Evolutionary conservation across 2,113 vertebrate species (phyloP).

Genomic region (Campylomormyrus numenius): DNA sequence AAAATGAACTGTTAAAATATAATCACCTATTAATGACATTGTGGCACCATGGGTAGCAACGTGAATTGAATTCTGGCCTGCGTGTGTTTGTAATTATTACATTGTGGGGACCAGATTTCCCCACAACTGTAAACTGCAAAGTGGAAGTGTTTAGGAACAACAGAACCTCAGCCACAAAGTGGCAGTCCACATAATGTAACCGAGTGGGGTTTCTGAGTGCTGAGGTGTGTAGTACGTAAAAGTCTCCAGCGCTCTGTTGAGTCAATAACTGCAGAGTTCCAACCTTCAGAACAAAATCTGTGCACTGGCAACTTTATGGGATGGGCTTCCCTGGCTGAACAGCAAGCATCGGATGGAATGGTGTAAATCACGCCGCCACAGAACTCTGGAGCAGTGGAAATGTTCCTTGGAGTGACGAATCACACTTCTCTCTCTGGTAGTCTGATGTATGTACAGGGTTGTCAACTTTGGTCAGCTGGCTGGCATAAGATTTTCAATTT

Average conservation of each 20-base stretch:
- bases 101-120: background rate
- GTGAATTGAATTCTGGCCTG: background rate
- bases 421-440: background rate
- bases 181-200: background rate
- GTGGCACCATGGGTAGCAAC: background rate
- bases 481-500: background rate
- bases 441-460: background rate
- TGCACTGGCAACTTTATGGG: background rate
- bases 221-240: background rate
- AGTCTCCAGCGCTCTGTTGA: background rate
- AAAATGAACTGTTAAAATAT: background rate
- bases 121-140: background rate
- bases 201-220: background rate
- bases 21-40: background rate
- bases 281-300: background rate
- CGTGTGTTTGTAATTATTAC: background rate
- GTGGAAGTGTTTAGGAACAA: background rate
- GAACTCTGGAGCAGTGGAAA: background rate
- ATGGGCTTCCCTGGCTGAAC: background rate
- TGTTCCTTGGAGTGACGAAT: background rate
- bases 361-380: background rate
- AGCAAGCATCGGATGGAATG: background rate
- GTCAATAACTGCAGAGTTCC: background rate
- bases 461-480: no score
- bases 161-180: background rate